These are phyloP conservation scores for Eudemis profundana DNA, from an alignment of 2,888 invertebrate species.

Conservation along the genomic window DNA sequence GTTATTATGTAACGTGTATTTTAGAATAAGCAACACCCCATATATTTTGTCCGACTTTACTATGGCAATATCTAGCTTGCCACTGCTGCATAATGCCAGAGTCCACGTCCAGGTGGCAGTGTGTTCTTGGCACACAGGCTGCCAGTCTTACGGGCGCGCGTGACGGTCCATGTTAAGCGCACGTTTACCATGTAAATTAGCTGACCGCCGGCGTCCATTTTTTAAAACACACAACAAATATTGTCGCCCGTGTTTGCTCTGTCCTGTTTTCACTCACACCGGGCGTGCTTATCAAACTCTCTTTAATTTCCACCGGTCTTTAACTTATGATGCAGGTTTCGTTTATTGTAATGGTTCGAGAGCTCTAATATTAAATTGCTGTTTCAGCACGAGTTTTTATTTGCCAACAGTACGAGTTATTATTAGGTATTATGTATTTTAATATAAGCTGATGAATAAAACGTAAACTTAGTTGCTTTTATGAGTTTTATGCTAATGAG, in stretches of 20 bases:
- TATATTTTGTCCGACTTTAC: too few relatives aligned
- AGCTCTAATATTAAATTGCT: background rate
- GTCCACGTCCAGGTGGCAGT: slow-evolving; percentile 12
- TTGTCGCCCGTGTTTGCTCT: slow-evolving; percentile 59
- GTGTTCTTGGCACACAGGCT: slow-evolving; percentile 54
- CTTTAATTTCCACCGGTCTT: slow-evolving; percentile 58
- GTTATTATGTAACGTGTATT: too few relatives aligned
- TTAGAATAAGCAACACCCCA: too few relatives aligned
- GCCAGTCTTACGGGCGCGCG: slow-evolving; percentile 74
- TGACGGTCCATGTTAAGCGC: slow-evolving; percentile 83
- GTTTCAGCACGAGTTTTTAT: background rate
- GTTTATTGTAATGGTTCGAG: slow-evolving; percentile 15
- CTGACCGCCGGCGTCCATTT: slow-evolving; percentile 73
- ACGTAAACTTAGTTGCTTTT: too few relatives aligned
- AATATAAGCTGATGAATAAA: too few relatives aligned
- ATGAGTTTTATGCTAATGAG: too few relatives aligned
- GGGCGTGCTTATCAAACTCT: slow-evolving; percentile 46
- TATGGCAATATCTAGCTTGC: background rate
- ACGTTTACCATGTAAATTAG: slow-evolving; percentile 83
- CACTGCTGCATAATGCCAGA: background rate
- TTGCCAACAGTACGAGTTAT: background rate
- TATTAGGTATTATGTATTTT: too few relatives aligned
- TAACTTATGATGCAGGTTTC: slow-evolving; percentile 39
- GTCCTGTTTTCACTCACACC: slow-evolving; percentile 41
- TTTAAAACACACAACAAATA: slow-evolving; percentile 77